Evolutionary conservation across 2,888 invertebrate genomes (phyloP).

Genomic region (Prenolepis imparis): DNA sequence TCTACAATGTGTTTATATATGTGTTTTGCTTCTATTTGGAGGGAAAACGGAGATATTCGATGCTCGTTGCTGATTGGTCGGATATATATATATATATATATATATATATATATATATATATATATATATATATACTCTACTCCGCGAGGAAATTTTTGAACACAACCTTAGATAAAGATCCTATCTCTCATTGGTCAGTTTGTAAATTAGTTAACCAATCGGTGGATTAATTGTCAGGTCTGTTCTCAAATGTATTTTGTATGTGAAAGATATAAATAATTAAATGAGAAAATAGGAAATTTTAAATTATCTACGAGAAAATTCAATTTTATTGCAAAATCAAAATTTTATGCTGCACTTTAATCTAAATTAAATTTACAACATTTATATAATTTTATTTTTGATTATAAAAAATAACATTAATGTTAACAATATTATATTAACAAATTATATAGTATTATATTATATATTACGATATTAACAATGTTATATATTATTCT

Average conservation of each 20-base stretch:
- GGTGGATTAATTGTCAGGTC: background rate
- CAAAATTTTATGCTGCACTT: background rate
- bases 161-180: background rate
- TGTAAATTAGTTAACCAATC: background rate
- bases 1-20: too few relatives aligned
- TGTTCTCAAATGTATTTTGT: background rate
- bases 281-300: too few relatives aligned
- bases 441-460: background rate
- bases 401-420: constrained; percentile 12
- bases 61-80: background rate
- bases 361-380: background rate
- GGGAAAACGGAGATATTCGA: background rate
- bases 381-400: background rate
- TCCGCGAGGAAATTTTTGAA: background rate
- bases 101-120: too few relatives aligned
- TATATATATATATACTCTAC: too few relatives aligned
- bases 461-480: background rate
- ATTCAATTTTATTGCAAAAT: background rate
- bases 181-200: background rate
- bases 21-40: background rate
- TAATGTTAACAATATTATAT: background rate
- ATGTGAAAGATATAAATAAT: background rate
- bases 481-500: background rate
- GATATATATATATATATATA: too few relatives aligned
- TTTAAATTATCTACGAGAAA: background rate